Base-by-base conservation (phyloP, 2,797 vertebrate species). In the Lepilemur ruficaudatus region DNA sequence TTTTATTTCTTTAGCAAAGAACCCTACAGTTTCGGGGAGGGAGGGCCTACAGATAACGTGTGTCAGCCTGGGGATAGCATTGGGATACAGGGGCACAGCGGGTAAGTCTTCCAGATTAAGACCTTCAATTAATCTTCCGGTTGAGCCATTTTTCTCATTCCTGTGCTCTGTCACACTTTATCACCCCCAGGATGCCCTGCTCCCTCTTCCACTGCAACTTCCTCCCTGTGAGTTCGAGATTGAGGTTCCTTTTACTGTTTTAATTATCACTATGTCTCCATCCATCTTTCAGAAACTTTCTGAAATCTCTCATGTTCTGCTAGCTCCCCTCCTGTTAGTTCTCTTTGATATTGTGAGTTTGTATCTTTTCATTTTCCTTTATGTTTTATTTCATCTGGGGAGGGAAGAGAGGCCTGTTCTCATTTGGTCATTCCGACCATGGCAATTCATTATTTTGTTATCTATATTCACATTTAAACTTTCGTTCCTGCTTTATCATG, bases 1-100 rank as follows among this genome's bases (percentile, higher is more conserved):
- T 70, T 94, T 93, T 80, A 35, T 93, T 95, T 73, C 30, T 78
- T 93, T n/a, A 79, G 59, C 17, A 73, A 93, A 75, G 82, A 86
- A 4, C 3, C 18, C 52, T 91, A 55, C 12, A 43, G 0, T 50
- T 88, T 94, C n/a, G 15, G 4, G 55, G n/a, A 38, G 41, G 12
- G 15, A 83, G 17, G 25, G 9, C 11, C 30, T 91, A 52, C 52
- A 55, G 59, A 70, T 35, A 52, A 57, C 1, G 5, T 69, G 17
- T 70, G 30, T 18, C 25, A 14, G 43, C 55, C n/a, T 91, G 50
- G n/a, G 25, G 22, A 9, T 1, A 73, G 76, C 38, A 50, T 10
- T 9, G 15, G 81, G 6, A 17, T 38, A n/a, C 4, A 32, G 12
- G 18, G 7, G 11, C 0, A 4, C 32, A 4, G 11, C 3, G 6